Percentiles rank a stretch among this genome's conserved stretches.
Conservation (phyloP, 2,888 invertebrate genomes). For the Parnassius mnemosyne region DNA sequence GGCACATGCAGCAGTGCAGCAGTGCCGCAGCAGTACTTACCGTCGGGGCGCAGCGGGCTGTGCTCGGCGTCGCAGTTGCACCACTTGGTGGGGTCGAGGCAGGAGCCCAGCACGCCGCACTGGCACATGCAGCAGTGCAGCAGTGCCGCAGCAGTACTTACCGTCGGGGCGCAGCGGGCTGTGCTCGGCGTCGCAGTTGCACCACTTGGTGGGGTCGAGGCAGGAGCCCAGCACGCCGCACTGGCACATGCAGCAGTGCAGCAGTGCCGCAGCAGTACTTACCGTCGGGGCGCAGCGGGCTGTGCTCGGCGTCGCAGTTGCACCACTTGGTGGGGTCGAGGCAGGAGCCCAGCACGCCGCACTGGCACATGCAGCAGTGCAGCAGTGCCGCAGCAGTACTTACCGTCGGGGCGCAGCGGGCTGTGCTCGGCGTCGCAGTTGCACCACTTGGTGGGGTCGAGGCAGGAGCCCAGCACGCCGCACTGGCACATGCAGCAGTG, state of each 20-base stretch:
- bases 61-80: constrained; percentile 95
- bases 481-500: constrained; percentile 84
- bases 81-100: constrained; percentile 82
- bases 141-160: constrained; percentile 24
- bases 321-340: no score
- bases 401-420: constrained; percentile 45
- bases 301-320: no score
- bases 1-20: no score
- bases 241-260: no score
- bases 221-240: no score
- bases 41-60: constrained; percentile 41
- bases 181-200: constrained; percentile 93
- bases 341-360: no score
- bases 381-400: constrained; percentile 28
- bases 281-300: no score
- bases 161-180: constrained; percentile 44
- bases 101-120: no score
- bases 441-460: constrained; percentile 89
- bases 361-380: constrained; percentile 40
- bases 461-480: constrained; percentile 66
- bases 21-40: constrained; percentile 31
- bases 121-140: no score
- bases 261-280: no score
- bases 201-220: constrained; percentile 90
- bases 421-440: constrained; percentile 91